Evolutionary conservation across 53 echinoderm and acorn worm genomes (phyloP).

Genomic region (Pentamera pediparva): DNA sequence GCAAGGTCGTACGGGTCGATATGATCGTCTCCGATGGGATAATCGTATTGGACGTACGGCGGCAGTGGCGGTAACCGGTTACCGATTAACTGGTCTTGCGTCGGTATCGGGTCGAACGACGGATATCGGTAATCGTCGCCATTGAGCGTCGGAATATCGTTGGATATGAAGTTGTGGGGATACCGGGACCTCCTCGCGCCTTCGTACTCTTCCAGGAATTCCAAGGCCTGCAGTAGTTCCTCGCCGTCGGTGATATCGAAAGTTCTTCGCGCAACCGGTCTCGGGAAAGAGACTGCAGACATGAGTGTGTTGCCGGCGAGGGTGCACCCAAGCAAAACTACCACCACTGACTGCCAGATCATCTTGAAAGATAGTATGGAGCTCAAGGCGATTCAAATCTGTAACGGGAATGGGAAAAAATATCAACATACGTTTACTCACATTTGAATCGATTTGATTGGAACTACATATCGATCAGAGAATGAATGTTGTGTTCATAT

Average conservation of each 20-base stretch:
- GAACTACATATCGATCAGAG: too few species aligned
- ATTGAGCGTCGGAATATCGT: background rate
- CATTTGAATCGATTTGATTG: too few species aligned
- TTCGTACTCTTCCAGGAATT: slow-evolving; percentile 70
- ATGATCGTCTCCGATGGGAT: background rate
- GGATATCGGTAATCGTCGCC: background rate
- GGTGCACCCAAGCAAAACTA: slow-evolving; percentile 2
- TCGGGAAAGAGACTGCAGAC: slow-evolving; percentile 12
- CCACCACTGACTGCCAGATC: slow-evolving; percentile 4
- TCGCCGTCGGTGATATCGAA: slow-evolving; percentile 5
- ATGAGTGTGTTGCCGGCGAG: slow-evolving; percentile 15
- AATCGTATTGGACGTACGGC: background rate
- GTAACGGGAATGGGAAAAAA: too few species aligned
- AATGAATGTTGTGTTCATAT: too few species aligned
- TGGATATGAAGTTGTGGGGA: background rate
- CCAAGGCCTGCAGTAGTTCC: slow-evolving; percentile 59
- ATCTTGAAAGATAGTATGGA: too few species aligned
- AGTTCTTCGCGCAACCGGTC: slow-evolving; percentile 1
- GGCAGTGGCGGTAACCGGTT: background rate
- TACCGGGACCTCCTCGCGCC: slow-evolving; percentile 35
- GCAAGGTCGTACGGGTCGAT: background rate
- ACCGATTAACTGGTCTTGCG: background rate
- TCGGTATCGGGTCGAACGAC: background rate
- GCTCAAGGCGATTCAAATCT: too few species aligned
- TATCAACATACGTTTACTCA: too few species aligned